These are phyloP conservation scores for Cryptoblepharus egeriae DNA, from an alignment of 2,797 vertebrate species.

Conservation along the genomic window DNA sequence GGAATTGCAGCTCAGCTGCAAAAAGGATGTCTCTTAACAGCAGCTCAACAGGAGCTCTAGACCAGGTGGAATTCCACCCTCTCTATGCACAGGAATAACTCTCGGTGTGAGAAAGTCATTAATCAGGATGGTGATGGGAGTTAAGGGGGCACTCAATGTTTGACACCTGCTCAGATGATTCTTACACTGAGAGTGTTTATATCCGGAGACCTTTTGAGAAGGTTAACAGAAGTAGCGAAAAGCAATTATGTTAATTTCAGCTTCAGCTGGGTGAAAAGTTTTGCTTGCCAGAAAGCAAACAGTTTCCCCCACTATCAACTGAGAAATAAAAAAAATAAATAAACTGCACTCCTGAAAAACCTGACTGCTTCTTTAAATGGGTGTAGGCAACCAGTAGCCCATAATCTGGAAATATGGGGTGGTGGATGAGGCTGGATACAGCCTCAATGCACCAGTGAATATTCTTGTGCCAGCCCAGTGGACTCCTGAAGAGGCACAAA, in stretches of 20 bases:
- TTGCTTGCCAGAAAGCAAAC: constrained; percentile 1
- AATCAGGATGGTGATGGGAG: constrained; percentile 3
- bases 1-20: neutral
- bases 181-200: constrained; percentile 28
- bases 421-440: no score
- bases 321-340: no score
- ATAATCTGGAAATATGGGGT: no score
- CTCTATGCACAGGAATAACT: constrained; percentile 11
- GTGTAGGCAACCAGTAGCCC: no score
- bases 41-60: constrained; percentile 15
- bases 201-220: constrained; percentile 42
- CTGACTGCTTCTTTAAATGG: neutral
- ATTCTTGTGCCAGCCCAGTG: no score
- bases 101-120: constrained; percentile 12
- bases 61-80: constrained; percentile 3
- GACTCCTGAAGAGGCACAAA: no score
- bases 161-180: constrained; percentile 30
- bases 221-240: constrained; percentile 38
- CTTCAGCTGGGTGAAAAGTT: constrained; percentile 20
- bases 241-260: constrained; percentile 32
- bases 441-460: no score
- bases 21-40: constrained; percentile 5
- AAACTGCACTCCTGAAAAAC: neutral
- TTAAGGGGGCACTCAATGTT: neutral
- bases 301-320: constrained; percentile 3